Evolutionary conservation across 2,888 invertebrate genomes (phyloP), one percentile per base, ranked within the genome.

Genomic region (Epinotia ramella): DNA sequence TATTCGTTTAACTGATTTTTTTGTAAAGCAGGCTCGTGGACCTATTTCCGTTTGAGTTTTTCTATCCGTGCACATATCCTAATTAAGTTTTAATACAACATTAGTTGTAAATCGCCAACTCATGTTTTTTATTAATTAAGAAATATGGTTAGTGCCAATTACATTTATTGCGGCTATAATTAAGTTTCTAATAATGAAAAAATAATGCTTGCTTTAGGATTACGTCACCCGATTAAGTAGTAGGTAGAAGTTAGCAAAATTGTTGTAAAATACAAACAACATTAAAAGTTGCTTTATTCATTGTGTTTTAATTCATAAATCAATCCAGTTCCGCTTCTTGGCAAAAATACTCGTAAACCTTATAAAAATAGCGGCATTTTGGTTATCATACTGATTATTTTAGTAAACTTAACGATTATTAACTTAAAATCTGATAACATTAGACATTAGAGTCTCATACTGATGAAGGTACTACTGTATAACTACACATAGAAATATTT

Each of bases 21-120:
- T 64, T 65, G 2, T 40, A 24, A n/a, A 65, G 40, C 33, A 40
- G 44, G 9, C 40, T 40, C 40, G n/a, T 33, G 18, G 63, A 53
- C 16, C 28, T 28, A 73, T 63, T 56, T 76, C 60, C 62, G 20
- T 56, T 70, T 24, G 18, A 13, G 33, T 60, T 71, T 66, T 76
- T 71, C n/a, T 64, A 69, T 64, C 4, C 44, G 24, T 18, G 53
- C 65, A 33, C 18, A 56, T 71, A 76, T 71, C 28, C 44, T 66
- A 71, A 71, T 71, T 62, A 62, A 66, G 0, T 68, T 59, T 60
- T 57, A n/a, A 49, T 65, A 40, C 69, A 20, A 59, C 1, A 28
- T 28, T 28, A 46, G 63, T 69, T 59, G 18, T 13, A 44, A 56
- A 60, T 66, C 49, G 11, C 18, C 28, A 24, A 63, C 5, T 11